phyloP scores from a whole-genome alignment of 2,113 vertebrate genomes.

The Halichoerus grypus region DNA sequence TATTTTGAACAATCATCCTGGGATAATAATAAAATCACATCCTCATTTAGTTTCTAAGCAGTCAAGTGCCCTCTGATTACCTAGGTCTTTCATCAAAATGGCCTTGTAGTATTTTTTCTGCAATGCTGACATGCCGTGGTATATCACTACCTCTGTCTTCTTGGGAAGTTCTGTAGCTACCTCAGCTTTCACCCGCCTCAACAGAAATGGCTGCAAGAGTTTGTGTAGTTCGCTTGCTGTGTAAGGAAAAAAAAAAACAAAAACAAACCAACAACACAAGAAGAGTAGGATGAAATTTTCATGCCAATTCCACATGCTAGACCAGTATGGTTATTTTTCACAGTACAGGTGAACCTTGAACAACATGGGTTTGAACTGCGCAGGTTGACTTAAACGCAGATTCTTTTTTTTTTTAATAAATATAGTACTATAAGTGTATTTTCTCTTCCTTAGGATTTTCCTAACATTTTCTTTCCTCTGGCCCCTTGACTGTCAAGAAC shows the following conservation, averaged over 20 bases:
- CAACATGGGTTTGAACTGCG: background rate
- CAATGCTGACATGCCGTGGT: conserved; percentile 95
- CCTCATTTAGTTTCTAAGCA: background rate
- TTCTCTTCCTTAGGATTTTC: background rate
- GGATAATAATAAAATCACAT: background rate
- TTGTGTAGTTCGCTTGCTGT: conserved; percentile 92
- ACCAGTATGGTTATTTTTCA: background rate
- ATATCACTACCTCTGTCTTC: conserved; percentile 94
- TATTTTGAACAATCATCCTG: background rate
- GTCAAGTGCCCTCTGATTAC: conserved; percentile 83
- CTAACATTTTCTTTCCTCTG: background rate
- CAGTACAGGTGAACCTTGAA: background rate
- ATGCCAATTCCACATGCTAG: background rate
- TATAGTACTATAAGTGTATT: background rate
- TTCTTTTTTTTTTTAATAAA: background rate
- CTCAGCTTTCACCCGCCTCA: conserved; percentile 94
- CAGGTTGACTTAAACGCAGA: background rate
- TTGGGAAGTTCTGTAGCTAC: conserved; percentile 93
- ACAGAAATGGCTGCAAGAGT: conserved; percentile 94
- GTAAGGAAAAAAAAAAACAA: background rate
- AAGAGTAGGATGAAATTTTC: background rate
- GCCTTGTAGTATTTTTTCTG: conserved; percentile 96
- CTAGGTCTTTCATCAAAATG: conserved; percentile 92
- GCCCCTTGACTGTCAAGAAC: background rate
- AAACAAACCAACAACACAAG: background rate